These are phyloP conservation scores for Oryzias dopingdopingensis DNA, from an alignment of 2,797 vertebrate species.

Conservation along the genomic window DNA sequence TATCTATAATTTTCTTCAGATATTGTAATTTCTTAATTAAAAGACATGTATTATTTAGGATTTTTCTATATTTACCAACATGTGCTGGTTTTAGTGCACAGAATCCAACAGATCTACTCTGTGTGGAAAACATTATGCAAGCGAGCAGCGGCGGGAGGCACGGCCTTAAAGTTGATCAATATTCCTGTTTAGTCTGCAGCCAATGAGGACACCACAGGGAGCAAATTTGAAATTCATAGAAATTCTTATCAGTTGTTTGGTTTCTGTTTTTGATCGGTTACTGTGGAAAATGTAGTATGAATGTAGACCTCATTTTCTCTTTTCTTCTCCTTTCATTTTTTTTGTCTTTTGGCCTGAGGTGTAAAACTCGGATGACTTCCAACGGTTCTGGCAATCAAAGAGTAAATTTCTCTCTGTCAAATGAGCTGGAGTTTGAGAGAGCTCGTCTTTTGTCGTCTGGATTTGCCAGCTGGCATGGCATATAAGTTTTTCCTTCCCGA, in stretches of 20 bases:
- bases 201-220: slow-evolving; percentile 49
- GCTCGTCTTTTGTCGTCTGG: slow-evolving; percentile 51
- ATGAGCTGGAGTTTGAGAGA: slow-evolving; percentile 41
- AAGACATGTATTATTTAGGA: not conserved
- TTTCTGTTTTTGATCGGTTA: slow-evolving; percentile 64
- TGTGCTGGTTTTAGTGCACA: slow-evolving; percentile 15
- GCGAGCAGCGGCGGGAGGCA: slow-evolving; percentile 17
- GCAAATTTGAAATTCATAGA: slow-evolving; percentile 73
- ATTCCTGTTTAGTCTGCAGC: slow-evolving; percentile 59
- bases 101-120: slow-evolving; percentile 13
- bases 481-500: slow-evolving; percentile 15
- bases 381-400: slow-evolving; percentile 44
- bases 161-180: slow-evolving; percentile 46
- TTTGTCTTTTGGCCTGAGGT: slow-evolving; percentile 35
- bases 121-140: slow-evolving; percentile 32
- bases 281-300: slow-evolving; percentile 48
- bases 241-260: slow-evolving; percentile 66
- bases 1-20: no score
- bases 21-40: no score
- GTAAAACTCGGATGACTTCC: slow-evolving; percentile 31
- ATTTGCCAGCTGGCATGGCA: slow-evolving; percentile 45
- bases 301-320: not conserved
- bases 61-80: not conserved
- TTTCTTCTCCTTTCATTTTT: slow-evolving; percentile 7
- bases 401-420: slow-evolving; percentile 30